Evolutionary conservation across 2,797 vertebrate species (phyloP), one percentile per base, ranked within the genome.

Genomic region (Labroides dimidiatus): DNA sequence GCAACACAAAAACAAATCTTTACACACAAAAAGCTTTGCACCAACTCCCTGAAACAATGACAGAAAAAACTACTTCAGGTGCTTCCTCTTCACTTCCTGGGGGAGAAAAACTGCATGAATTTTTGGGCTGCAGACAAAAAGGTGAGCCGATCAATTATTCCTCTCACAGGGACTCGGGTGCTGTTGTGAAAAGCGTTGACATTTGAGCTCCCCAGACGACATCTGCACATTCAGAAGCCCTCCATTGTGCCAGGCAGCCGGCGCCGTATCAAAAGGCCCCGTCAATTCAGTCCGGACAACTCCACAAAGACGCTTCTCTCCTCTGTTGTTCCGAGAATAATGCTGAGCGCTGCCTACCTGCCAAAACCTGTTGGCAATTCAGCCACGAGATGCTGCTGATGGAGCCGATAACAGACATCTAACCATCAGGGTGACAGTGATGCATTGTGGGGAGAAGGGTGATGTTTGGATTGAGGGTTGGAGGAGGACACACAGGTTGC

Each of bases 211-310:
- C 96, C 95, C 80, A 94, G 94, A 95, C 94, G 96, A 96, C 96
- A 97, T 95, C 94, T 95, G 96, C 96, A 96, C 95, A 97, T 98
- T 96, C 96, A 97, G 96, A 96, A 95, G 95, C 96, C 95, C 95
- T 92, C 95, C 91, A 96, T 98, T 98, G 96, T 96, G 95, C 90
- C 95, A 94, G 95, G 95, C 86, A 94, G 96, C 95, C 95, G 94
- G 94, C 89, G 84, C 77, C 64, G 91, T 94, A 97, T 96, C 96
- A 97, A 97, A 33, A 94, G 95, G 96, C 96, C 96, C 96, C 96
- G 96, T 97, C 97, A 97, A 93, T 96, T 95, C 95, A 94, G 95
- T 96, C 95, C 96, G 96, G 95, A 95, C 93, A 94, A 94, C 93
- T 94, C 94, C 94, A 96, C 94, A 96, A 95, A 96, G 94, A 94